Base-by-base conservation (phyloP, 1,140 invertebrate genomes). In the Chironomus striatipennis region DNA sequence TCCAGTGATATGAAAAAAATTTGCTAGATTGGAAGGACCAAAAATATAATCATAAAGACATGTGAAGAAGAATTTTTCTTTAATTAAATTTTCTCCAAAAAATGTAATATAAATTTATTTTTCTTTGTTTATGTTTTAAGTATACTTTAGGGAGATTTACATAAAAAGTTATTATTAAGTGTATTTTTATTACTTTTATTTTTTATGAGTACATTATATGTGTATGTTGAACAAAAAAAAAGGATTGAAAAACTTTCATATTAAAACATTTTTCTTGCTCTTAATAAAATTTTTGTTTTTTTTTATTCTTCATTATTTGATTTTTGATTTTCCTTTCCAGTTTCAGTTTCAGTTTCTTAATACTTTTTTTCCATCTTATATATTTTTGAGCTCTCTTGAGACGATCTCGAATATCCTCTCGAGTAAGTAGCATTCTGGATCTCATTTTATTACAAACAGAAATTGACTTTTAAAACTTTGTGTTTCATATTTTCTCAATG, bases 151-250 rank as follows among this genome's bases (percentile, higher is more conserved):
- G n/a, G 47, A 57, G 5, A 57, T 57, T 12, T 34, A 34, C 24
- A 57, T 57, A n/a, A 57, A 57, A 57, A 57, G 47, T 57, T 57
- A 57, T 57, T 57, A 57, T 57, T 57, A 57, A 57, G 47, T 57
- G 47, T 57, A 57, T 57, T 57, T 57, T 57, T 34, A 34, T 34
- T 34, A 34, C 24, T 34, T 34, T 34, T 34, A 34, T 34, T 34
- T 57, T n/a, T 57, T 57, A 57, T 57, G 47, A n/a, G n/a, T 12
- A 57, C 12, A 18, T 70, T 18, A 18, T 18, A 70, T 70, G 20
- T 70, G 18, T 70, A 70, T 70, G 65, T 70, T 70, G 18, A 70
- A 57, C 47, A 57, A 57, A 57, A 57, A 34, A 57, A 57, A 57
- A 70, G 65, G 65, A 70, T 70, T 18, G 20, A 70, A 70, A 70